Evolutionary conservation across 1,140 invertebrate species (phyloP).

Genomic region (Drosophila cardini): DNA sequence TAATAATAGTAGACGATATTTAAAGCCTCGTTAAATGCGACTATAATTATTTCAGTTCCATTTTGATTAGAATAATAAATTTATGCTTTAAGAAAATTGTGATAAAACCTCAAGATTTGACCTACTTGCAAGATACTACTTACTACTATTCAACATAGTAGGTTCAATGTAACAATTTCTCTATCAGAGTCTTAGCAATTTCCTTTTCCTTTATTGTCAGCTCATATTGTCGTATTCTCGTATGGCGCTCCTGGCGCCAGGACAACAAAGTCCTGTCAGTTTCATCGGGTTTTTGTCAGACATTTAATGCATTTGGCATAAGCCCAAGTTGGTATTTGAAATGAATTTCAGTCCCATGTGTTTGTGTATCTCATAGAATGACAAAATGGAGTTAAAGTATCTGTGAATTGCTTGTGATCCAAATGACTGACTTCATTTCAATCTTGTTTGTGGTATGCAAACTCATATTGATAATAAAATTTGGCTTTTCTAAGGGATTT

Average conservation of each 20-base stretch:
- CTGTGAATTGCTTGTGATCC: neutral
- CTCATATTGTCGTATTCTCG: conserved; percentile 5
- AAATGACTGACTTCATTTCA: too few species aligned
- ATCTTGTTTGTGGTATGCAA: too few species aligned
- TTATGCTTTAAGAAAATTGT: neutral
- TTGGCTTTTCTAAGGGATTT: too few species aligned
- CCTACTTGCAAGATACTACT: conserved; percentile 14
- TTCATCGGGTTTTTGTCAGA: conserved; percentile 40
- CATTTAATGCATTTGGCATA: conserved; percentile 62
- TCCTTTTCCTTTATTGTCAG: conserved; percentile 63
- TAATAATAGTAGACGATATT: neutral
- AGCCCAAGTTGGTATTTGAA: conserved; percentile 46
- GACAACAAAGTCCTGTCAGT: conserved; percentile 5
- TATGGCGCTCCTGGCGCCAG: conserved; percentile 38
- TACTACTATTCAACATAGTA: conserved; percentile 15
- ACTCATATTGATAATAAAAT: too few species aligned
- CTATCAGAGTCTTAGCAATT: conserved; percentile 43
- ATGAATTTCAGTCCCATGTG: conserved; percentile 7
- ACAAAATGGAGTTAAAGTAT: conserved; percentile 2
- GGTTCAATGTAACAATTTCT: conserved; percentile 49
- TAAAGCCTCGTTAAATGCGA: neutral
- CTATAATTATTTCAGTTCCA: neutral
- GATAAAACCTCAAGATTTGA: conserved; percentile 12
- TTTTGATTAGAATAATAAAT: neutral
- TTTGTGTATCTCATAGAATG: conserved; percentile 24